Evolutionary conservation across 2,888 invertebrate species (phyloP).

Genomic region (Norana najaformis): DNA sequence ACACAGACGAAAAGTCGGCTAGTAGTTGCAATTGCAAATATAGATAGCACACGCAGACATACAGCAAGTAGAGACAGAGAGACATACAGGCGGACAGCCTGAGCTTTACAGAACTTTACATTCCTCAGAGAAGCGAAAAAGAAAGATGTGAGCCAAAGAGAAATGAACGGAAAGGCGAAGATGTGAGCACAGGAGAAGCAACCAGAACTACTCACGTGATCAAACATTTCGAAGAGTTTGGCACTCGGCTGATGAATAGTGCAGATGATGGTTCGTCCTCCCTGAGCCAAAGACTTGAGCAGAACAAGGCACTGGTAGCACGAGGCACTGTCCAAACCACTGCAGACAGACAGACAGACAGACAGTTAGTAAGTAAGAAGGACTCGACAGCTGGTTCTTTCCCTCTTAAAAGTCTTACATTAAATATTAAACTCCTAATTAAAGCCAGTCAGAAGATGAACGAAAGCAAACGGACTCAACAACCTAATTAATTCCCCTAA

Average conservation of each 20-base stretch:
- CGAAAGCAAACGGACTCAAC: too few species aligned
- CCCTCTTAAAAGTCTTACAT: too few species aligned
- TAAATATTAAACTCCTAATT: too few species aligned
- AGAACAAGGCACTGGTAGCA: conserved; percentile 81
- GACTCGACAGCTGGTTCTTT: too few species aligned
- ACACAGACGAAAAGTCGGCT: too few species aligned
- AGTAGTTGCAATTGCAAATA: too few species aligned
- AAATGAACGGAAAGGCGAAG: neutral
- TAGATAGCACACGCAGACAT: neutral
- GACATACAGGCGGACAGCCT: neutral
- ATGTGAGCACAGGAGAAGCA: too few species aligned
- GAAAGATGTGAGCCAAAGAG: neutral
- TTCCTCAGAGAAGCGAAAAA: neutral
- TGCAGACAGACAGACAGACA: conserved; percentile 55
- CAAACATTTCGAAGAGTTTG: conserved; percentile 82
- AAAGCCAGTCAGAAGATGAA: too few species aligned
- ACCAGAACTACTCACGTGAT: conserved; percentile 64
- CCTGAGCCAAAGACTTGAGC: conserved; percentile 78
- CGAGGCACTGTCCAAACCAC: conserved; percentile 85
- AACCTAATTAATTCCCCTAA: too few species aligned
- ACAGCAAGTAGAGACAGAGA: neutral
- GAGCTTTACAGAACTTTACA: neutral
- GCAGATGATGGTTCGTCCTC: conserved; percentile 83
- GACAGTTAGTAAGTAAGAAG: neutral
- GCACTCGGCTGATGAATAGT: conserved; percentile 92